Conservation (phyloP, 2,797 vertebrate genomes). For the Poeciliopsis paucimaculata region DNA sequence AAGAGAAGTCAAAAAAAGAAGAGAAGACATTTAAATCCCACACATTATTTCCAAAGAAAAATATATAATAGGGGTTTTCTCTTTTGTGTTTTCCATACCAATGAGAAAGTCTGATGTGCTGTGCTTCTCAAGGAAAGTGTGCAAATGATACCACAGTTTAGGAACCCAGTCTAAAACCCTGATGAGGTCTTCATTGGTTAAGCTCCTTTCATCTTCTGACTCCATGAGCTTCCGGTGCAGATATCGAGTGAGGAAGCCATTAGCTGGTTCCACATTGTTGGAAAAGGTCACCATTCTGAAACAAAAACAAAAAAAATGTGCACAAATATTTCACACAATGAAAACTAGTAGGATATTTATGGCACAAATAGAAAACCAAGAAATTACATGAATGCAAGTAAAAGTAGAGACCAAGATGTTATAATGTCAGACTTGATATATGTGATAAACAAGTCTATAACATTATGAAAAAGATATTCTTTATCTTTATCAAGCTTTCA, state of each 20-base stretch:
- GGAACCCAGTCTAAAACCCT: slow-evolving; percentile 97
- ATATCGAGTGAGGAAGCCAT: slow-evolving; percentile 96
- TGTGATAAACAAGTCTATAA: neutral
- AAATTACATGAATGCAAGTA: no score
- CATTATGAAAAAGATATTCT: neutral
- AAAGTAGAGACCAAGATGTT: neutral
- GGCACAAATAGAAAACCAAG: no score
- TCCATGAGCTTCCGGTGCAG: slow-evolving; percentile 96
- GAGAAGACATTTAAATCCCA: neutral
- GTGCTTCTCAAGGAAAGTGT: slow-evolving; percentile 98
- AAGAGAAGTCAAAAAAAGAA: slow-evolving; percentile 8
- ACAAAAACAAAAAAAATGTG: neutral
- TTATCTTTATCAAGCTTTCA: neutral
- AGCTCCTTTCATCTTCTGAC: slow-evolving; percentile 88
- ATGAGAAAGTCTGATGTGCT: slow-evolving; percentile 99
- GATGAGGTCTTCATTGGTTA: slow-evolving; percentile 91
- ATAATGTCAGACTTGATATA: neutral
- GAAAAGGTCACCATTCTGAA: slow-evolving; percentile 97
- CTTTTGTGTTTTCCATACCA: slow-evolving; percentile 75
- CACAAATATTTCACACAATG: neutral
- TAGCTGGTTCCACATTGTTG: slow-evolving; percentile 98
- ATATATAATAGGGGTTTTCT: neutral
- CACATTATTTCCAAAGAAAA: neutral
- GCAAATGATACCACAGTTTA: slow-evolving; percentile 98
- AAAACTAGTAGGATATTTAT: neutral